Base-by-base conservation (phyloP, 1,140 invertebrate genomes). In the Drosophila fuyamai region DNA sequence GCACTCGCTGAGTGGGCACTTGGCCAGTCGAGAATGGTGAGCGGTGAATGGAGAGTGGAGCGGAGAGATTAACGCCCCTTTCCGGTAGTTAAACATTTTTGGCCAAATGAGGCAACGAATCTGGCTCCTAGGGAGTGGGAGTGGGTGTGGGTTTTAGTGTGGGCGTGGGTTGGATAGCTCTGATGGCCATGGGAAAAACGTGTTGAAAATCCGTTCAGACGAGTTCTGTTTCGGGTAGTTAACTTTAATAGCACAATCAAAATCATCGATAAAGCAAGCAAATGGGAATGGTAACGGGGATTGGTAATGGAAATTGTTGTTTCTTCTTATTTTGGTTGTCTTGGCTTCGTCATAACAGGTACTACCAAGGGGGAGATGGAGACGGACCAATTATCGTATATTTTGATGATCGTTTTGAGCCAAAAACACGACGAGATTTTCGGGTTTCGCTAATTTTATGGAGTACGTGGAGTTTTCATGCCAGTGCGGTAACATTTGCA, bases 1-100 rank as follows among this genome's bases (percentile, higher is more conserved):
- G 56, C 56, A 72, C 57, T 74, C 43, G 56, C 41, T 61, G 59
- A 86, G 82, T 86, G 82, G 71, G 82, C 75, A 81, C 81, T 84
- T 66, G 59, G 58, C 44, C 62, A 48, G 14, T 38, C 36, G 41
- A 32, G 40, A 40, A 36, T 38, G 40, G 61, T 43, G 41, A 18
- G 13, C 14, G 32, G 55, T 43, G 41, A 18, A 13, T 23, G 32
- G 55, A 29, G 43, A 41, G 23, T 35, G 32, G 35, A 35, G 32
- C 10, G 48, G 68, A 76, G 65, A 81, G 83, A 86, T 86, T 88
- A 88, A 82, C 83, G 83, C 83, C 83, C 71, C 66, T 85, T 78
- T 81, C 76, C 79, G 72, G 80, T 88, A 81, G 75, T 85, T 81
- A 65, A 70, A 54, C 65, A 58, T 72, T 72, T 79, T 83, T 60